Base-by-base conservation (phyloP, 2,888 invertebrate genomes). In the Deladenus siricidicola region DNA sequence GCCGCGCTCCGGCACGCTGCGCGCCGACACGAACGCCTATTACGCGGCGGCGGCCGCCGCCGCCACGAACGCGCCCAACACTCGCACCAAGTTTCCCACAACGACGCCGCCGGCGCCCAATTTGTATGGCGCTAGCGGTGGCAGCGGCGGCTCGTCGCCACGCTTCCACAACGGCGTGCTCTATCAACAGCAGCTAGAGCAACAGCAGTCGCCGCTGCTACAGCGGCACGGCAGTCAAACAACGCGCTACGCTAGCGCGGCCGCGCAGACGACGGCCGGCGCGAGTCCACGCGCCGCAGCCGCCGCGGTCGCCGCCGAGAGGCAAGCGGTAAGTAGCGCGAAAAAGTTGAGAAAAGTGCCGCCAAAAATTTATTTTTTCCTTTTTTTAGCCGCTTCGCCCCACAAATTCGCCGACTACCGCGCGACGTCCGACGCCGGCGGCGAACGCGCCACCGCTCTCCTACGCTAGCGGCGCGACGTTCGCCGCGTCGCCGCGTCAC, bases 251-350 rank as follows among this genome's bases (percentile, higher is more conserved):
- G 19, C 8, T 8, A 47, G 48, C 14, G 10, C 19, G 10, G 29
- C 2, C 39, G 30, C 53, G 10, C 53, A 50, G 17, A 19, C 53
- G 39, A 23, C 30, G 4, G 21, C 53, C 23, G 24, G 21, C 30
- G 23, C 24, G 23, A 50, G 28, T 53, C 39, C 34, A 1, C 23
- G 47, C 47, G 42, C 23, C 17, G 29, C n/a, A 39, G 53, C 2
- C 39, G n/a, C n/a, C n/a, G n/a, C 53, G 29, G 39, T 30, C 19
- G 39, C 19, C 30, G 19, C 24, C 8, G 39, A 23, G 17, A 4
- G 53, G 8, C 53, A 53, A 53, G 53, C 53, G 39, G 53, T 53
- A 53, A 2, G n/a, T n/a, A n/a, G n/a, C n/a, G n/a, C n/a, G n/a
- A n/a, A n/a, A 34, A 34, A 34, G 14, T 34, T 14, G 39, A 34